Evolutionary conservation across 2,113 vertebrate genomes (phyloP), one percentile per base, ranked within the genome.

Genomic region (Thalassoma bifasciatum): DNA sequence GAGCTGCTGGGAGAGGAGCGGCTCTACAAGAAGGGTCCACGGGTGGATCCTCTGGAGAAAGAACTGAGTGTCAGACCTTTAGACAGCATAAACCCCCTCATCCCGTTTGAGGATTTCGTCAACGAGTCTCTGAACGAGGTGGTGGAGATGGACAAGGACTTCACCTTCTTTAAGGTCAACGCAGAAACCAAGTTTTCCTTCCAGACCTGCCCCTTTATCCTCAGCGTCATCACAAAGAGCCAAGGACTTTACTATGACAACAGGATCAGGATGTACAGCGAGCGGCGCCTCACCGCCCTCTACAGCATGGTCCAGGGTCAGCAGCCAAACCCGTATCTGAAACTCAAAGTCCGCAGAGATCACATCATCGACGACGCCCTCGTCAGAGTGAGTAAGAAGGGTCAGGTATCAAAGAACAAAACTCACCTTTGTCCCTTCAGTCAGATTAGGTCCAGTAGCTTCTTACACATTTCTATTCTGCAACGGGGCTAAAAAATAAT

Each of bases 141-240:
- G 77, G 94, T 99, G 84, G 98, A 99, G 94, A 99, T 99, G 98
- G 98, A 99, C 94, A 99, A 99, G 88, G 98, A 99, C 81, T 99
- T 98, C 82, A 98, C 98, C 65, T 99, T 99, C 91, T 99, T 98
- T 91, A 99, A 99, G 87, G 98, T 99, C 85, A 96, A 99, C 72
- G 96, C 96, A 1, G 98, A 99, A 88, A 97, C 96, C 63, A 99
- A 99, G 91, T 99, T 99, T 91, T 99, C 98, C 65, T 99, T 99
- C 92, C 98, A 99, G 96, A 99, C 94, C 54, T 99, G 98, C 85
- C 98, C 98, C 59, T 99, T 99, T 89, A 97, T 99, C 87, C 91
- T 99, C 86, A 98, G 95, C 63, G 95, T 96, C 64, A 95, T 99
- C 91, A 99, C 97, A 72, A 99, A 99, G 94, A 99, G 95, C 91